Evolutionary conservation across 2,113 vertebrate genomes (phyloP).

Genomic region (Mungos mungo): DNA sequence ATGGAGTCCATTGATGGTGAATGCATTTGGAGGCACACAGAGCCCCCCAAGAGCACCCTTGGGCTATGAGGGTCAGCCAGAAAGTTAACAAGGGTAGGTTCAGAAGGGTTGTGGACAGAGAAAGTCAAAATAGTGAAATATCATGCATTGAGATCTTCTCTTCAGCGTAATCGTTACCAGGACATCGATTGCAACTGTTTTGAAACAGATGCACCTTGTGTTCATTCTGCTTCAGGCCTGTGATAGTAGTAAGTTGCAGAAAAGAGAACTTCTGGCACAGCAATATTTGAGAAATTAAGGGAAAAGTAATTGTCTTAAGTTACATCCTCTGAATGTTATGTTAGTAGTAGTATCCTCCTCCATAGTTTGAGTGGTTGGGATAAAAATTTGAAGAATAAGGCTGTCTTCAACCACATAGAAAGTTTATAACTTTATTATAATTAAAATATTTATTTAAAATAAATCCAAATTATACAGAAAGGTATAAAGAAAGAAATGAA

Average conservation of each 20-base stretch:
- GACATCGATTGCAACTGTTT: background rate
- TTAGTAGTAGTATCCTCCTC: background rate
- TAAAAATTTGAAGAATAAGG: background rate
- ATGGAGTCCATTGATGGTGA: constrained; percentile 15
- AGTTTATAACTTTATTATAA: background rate
- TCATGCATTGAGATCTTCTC: background rate
- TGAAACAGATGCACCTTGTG: background rate
- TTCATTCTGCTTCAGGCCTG: background rate
- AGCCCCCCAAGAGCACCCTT: background rate
- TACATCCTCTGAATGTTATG: background rate
- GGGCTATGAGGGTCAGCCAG: background rate
- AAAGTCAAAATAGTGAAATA: constrained; percentile 29
- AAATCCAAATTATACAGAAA: background rate
- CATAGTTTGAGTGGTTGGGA: background rate
- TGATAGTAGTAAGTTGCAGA: background rate
- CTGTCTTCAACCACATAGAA: background rate
- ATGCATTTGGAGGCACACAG: background rate
- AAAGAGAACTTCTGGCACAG: background rate
- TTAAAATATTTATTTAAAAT: background rate
- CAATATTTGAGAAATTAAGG: constrained; percentile 16
- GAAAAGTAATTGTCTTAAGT: background rate
- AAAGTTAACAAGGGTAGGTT: constrained; percentile 45
- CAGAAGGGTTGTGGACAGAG: background rate
- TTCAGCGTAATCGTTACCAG: background rate
- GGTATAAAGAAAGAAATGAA: background rate